Base-by-base conservation (phyloP, 2,888 invertebrate species). In the Oligia latruncula region DNA sequence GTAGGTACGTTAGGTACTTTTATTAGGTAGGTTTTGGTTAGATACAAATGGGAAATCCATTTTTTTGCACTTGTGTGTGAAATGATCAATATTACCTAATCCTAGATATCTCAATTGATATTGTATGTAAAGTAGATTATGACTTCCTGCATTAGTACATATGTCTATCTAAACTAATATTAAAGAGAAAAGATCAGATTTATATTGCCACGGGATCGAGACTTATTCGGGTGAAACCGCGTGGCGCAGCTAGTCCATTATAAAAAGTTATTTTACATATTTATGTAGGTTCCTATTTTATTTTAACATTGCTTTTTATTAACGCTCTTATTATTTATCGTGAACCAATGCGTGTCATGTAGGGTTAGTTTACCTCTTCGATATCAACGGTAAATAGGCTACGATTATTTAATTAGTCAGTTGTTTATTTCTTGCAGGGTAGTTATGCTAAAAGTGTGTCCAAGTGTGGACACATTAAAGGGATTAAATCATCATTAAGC, bases 271-370 rank as follows among this genome's bases (percentile, higher is more conserved):
- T 13, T 49, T 15, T 49, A 49, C 49, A 49, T 15, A 58, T 58
- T 58, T 23, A n/a, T 58, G 55, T 55, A 55, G 8, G 23, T n/a
- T 49, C 43, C 17, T 80, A 74, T 49, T 52, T 43, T 80, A 74
- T 49, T 52, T 43, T 35, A 60, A 81, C 8, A 43, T 43, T 66
- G 17, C 9, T 60, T 82, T 62, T 60, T 6, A 82, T 82, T 46
- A 15, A 46, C 9, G 67, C 17, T 80, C 20, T 55, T 55, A 15
- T 29, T 40, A 78, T 78, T 76, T 60, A 82, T 67, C 66, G 76
- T 77, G 67, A 68, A 60, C 46, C 20, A 29, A 83, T 40, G 83
- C 60, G 67, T 77, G 55, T 67, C 67, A 83, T 60, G 60, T 77
- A 77, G 23, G 67, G 60, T 67, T 67, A 67, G 29, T 82, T 67